A percentile compares a stretch with the other conserved stretches of the same genome.
Conservation (phyloP, 1,140 invertebrate species). For the Tetramorium parvispinum region DNA sequence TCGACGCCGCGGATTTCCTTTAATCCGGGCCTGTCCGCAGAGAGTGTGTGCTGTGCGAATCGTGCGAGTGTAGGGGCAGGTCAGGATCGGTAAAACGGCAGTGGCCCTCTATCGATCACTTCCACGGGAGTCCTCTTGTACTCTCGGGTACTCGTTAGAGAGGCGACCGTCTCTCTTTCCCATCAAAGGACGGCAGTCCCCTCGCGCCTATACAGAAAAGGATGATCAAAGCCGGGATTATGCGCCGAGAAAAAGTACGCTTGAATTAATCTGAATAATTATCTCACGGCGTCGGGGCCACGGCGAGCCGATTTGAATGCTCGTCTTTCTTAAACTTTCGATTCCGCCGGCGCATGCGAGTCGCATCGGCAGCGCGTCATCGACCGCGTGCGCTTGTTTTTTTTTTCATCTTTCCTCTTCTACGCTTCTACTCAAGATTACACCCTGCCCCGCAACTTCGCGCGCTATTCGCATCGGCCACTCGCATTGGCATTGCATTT, state of each 20-base stretch:
- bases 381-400: background rate
- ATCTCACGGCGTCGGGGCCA: conserved; percentile 38
- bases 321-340: conserved; percentile 35
- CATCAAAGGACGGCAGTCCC: conserved; percentile 19
- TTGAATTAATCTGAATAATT: conserved; percentile 62
- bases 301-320: conserved; percentile 45
- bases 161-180: conserved; percentile 40
- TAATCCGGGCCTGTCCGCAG: conserved; percentile 52
- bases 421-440: background rate
- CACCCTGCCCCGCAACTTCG: conserved; percentile 24
- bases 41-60: conserved; percentile 42
- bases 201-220: conserved; percentile 30
- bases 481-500: conserved; percentile 37
- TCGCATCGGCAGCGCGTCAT: conserved; percentile 14
- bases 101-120: conserved; percentile 68
- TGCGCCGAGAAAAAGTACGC: conserved; percentile 58
- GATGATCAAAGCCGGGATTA: conserved; percentile 59
- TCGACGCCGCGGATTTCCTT: conserved; percentile 21
- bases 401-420: background rate
- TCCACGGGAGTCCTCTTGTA: conserved; percentile 43
- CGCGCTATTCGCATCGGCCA: conserved; percentile 40
- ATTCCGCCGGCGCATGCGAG: conserved; percentile 14
- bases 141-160: conserved; percentile 59
- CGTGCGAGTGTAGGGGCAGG: conserved; percentile 68
- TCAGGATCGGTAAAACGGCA: conserved; percentile 64